Base-by-base conservation (phyloP, 2,113 vertebrate species). In the Ploceus nigricollis region DNA sequence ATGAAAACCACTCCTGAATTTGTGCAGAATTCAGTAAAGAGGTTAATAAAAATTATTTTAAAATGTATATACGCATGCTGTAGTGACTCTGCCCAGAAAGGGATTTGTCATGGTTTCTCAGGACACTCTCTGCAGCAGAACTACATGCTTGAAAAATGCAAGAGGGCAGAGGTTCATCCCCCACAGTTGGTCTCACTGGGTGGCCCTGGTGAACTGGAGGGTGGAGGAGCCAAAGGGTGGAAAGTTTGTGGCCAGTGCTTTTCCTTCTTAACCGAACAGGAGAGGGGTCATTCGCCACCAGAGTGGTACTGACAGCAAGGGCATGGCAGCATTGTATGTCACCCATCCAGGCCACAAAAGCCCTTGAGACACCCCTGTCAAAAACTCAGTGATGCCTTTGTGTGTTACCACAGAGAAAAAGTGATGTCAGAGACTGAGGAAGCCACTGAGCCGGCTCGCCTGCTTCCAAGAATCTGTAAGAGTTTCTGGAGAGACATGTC, bases 381-480 rank as follows among this genome's bases (percentile, higher is more conserved):
- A 83, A 51, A 73, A 9, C 21, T 68, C 48, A n/a, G 60, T 54
- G 82, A 65, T 85, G 86, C 77, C 53, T 93, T 81, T 51, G 13
- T 57, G 25, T 3, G 25, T 79, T 92, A 86, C 63, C 61, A 91
- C 47, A 68, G 79, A 91, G 87, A 96, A 61, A 50, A 93, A 66
- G 44, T 72, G 72, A 72, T 95, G 54, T 94, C 93, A 96, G 79
- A 86, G 63, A 65, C 16, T 11, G 48, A 87, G 57, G 28, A n/a
- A 69, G 78, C 19, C 22, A 1, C 76, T 39, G 68, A 90, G 35
- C 27, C 21, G 1, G 11, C 30, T 60, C 0, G 0, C 14, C 78
- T 88, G 48, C 66, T 93, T 96, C 72, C 50, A 88, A 80, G 64
- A 94, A 78, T 71, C 65, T 68, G 20, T 24, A 57, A 73, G 73